Percentiles rank a stretch among this genome's conserved stretches.
Conservation (phyloP, 2,888 invertebrate genomes). For the Melolontha melolontha region DNA sequence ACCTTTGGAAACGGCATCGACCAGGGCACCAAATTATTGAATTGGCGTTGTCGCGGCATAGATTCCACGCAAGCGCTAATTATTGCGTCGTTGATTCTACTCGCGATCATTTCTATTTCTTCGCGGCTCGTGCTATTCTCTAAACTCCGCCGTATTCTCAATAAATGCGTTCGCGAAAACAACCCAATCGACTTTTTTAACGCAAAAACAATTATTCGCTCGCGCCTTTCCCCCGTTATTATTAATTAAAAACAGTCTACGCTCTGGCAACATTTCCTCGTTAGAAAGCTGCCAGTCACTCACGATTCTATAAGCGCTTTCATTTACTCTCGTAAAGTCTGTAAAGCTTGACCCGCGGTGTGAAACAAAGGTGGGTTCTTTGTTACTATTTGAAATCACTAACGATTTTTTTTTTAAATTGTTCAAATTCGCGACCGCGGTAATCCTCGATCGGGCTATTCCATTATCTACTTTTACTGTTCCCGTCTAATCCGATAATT, state of each 20-base stretch:
- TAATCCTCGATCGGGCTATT: not conserved
- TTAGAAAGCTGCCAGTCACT: not conserved
- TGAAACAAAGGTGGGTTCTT: slow-evolving; percentile 1
- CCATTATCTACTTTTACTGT: not conserved
- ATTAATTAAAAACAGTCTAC: not conserved
- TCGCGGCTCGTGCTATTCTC: not conserved
- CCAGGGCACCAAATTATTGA: slow-evolving; percentile 42
- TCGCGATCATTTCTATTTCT: not conserved
- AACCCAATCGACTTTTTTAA: slow-evolving; percentile 10
- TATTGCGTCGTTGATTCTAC: slow-evolving; percentile 23
- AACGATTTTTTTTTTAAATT: no score
- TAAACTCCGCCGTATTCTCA: not conserved
- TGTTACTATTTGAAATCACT: not conserved
- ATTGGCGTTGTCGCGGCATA: slow-evolving; percentile 27
- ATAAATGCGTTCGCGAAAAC: not conserved
- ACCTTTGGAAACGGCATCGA: slow-evolving; percentile 18
- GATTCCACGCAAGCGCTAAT: slow-evolving; percentile 20
- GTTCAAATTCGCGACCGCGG: no score
- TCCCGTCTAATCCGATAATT: not conserved
- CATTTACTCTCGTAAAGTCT: slow-evolving; percentile 2
- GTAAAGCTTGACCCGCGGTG: slow-evolving; percentile 4
- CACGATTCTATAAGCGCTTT: not conserved
- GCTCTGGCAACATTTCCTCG: not conserved
- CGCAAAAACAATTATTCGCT: not conserved
- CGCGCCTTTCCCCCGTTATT: not conserved